These are phyloP conservation scores for Phylloscopus collybita DNA, from an alignment of 2,797 vertebrate genomes.

Conservation along the genomic window DNA sequence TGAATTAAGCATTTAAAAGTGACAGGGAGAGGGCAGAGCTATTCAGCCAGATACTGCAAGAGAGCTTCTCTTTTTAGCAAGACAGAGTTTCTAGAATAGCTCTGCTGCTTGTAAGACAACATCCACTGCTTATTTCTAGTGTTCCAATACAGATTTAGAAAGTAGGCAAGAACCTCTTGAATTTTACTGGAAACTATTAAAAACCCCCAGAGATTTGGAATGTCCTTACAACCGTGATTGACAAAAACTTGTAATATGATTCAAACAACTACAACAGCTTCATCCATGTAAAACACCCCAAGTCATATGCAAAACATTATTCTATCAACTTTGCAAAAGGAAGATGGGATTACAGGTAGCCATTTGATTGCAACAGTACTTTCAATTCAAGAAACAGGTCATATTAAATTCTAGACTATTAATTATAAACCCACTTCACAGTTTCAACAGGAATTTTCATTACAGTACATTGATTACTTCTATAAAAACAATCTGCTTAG, in stretches of 20 bases:
- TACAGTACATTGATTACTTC: not conserved
- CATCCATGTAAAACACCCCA: not conserved
- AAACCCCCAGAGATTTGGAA: not conserved
- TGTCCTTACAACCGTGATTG: fast-evolving
- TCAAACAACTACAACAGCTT: not conserved
- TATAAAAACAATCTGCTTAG: slow-evolving; percentile 8
- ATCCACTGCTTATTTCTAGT: not conserved
- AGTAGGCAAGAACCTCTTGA: not conserved
- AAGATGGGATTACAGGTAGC: not conserved
- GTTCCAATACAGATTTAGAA: not conserved
- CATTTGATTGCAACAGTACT: not conserved
- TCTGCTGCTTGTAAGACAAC: not conserved
- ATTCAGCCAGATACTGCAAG: not conserved
- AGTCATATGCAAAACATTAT: not conserved
- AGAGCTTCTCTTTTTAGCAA: not conserved
- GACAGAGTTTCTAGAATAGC: not conserved
- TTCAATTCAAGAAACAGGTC: not conserved
- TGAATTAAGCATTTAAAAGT: not conserved
- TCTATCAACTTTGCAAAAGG: not conserved
- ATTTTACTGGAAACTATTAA: not conserved
- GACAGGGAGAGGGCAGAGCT: not conserved
- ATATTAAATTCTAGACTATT: not conserved
- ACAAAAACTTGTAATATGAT: not conserved
- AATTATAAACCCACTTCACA: not conserved
- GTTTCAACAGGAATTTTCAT: not conserved